Evolutionary conservation across 2,113 vertebrate genomes (phyloP), one percentile per base, ranked within the genome.

Genomic region (Xyliphius kryptos): DNA sequence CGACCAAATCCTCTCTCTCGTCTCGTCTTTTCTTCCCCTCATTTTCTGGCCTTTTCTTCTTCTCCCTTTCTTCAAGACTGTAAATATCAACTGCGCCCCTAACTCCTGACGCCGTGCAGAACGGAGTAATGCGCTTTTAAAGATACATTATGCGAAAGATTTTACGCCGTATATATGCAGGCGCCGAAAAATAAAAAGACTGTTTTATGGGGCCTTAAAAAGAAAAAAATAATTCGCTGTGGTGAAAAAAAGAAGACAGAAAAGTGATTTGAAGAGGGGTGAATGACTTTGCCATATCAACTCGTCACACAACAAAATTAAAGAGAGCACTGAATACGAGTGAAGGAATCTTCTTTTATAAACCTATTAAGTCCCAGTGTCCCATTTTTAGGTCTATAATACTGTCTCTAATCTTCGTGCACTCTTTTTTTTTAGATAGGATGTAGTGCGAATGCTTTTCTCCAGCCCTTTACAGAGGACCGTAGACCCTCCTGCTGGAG

Each of bases 121-220:
- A 80, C 79, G 77, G 75, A 82, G 84, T 86, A 87, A 88, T 87
- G 85, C 85, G 83, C 85, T 88, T 88, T 87, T 88, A 88, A 87
- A 82, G 82, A 86, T 86, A 87, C 79, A 85, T 86, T 86, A 85
- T 87, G 81, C 81, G 85, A 79, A 70, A 83, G 80, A 87, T 87
- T 88, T 87, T 86, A 82, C 78, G 80, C 79, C 65, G 75, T 80
- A 81, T 81, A 81, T 74, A 81, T 74, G 79, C 72, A 75, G 76
- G 75, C 58, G 78, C 81, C 46, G 26, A 74, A 80, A 86, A 85
- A 81, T 84, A 82, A 86, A 87, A 88, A 85, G 82, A 76, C 81
- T 82, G 79, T 86, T 88, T 89, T 86, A 81, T 85, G 81, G 76
- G 77, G 77, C 77, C 82, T 74, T 78, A 85, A 84, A 86, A 46